These are phyloP conservation scores for Danio aesculapii DNA, from an alignment of 2,797 vertebrate species.

Conservation along the genomic window DNA sequence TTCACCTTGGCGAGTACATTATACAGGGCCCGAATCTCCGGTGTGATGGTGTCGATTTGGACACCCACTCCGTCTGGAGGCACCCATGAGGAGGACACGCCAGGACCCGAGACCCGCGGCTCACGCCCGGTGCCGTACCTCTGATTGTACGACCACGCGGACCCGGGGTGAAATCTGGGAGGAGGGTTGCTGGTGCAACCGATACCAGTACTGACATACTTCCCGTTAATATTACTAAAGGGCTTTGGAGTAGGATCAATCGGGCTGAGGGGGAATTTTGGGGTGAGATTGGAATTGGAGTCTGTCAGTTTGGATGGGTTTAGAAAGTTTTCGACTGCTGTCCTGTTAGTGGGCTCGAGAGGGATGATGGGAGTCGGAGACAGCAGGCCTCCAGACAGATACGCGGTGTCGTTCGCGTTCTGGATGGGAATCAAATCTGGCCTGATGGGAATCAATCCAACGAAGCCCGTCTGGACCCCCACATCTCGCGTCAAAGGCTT, in stretches of 20 bases:
- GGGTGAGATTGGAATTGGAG: conserved; percentile 68
- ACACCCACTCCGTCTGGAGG: conserved; percentile 91
- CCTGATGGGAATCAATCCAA: conserved; percentile 73
- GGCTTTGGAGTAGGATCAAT: conserved; percentile 58
- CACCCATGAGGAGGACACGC: conserved; percentile 80
- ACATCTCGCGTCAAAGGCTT: conserved; percentile 78
- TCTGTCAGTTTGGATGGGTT: conserved; percentile 39
- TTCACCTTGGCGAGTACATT: conserved; percentile 95
- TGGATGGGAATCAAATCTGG: conserved; percentile 66
- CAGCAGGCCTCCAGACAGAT: conserved; percentile 69
- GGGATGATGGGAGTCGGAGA: conserved; percentile 67
- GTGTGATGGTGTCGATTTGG: conserved; percentile 92
- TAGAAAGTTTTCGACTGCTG: conserved; percentile 41
- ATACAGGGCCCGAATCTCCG: conserved; percentile 92
- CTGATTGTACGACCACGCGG: conserved; percentile 88
- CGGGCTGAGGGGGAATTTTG: conserved; percentile 57
- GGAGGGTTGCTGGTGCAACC: conserved; percentile 47
- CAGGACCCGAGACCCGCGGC: conserved; percentile 78
- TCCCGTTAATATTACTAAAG: conserved; percentile 68
- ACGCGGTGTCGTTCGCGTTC: conserved; percentile 68
- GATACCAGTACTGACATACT: conserved; percentile 45
- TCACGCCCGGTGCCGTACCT: conserved; percentile 82
- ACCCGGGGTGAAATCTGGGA: conserved; percentile 83
- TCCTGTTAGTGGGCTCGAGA: conserved; percentile 58
- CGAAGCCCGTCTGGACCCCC: conserved; percentile 87